Evolutionary conservation across 2,888 invertebrate species (phyloP).

Genomic region (Carcina quercana): DNA sequence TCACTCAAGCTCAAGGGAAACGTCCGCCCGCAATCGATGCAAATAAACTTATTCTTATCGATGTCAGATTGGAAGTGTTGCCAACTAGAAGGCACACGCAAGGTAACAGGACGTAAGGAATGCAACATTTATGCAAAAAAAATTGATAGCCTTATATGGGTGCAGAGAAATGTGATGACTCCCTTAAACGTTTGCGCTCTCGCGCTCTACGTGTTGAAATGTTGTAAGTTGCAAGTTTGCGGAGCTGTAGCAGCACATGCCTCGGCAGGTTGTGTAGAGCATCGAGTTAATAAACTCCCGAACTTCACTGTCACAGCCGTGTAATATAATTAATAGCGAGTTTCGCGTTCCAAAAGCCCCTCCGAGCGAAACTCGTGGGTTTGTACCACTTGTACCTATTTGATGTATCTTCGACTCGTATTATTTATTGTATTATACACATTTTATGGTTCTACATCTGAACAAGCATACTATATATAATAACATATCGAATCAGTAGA

Average conservation of each 20-base stretch:
- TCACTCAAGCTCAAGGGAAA: too few species aligned
- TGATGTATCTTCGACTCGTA: not conserved
- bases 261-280: conserved; percentile 1
- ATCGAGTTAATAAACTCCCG: conserved; percentile 27
- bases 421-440: not conserved
- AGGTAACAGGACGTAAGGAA: too few species aligned
- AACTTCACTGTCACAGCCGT: conserved; percentile 38
- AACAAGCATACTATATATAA: too few species aligned
- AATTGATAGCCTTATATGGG: too few species aligned
- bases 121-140: too few species aligned
- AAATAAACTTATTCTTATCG: too few species aligned
- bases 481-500: too few species aligned
- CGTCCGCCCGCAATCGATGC: too few species aligned
- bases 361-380: conserved; percentile 17
- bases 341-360: conserved; percentile 34
- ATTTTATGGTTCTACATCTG: not conserved
- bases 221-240: not conserved
- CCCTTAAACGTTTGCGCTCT: not conserved
- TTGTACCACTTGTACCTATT: conserved; percentile 23
- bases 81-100: too few species aligned
- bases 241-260: conserved; percentile 1
- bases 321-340: conserved; percentile 58
- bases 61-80: too few species aligned
- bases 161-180: not conserved
- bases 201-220: too few species aligned